Evolutionary conservation across 2,113 vertebrate species (phyloP).

Genomic region (Chaetops frenatus): DNA sequence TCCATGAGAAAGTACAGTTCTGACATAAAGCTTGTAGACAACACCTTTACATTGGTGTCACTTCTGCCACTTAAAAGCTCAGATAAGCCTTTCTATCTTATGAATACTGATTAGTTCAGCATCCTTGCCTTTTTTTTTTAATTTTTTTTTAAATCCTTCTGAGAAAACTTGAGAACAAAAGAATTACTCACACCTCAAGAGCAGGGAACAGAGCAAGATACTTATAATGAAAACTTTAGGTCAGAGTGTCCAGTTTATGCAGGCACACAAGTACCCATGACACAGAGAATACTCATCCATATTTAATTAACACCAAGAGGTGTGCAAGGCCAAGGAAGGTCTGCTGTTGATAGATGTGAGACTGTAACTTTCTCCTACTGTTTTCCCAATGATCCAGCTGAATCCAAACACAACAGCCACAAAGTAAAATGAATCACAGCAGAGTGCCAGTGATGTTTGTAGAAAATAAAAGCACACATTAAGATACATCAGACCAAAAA

Average conservation of each 20-base stretch:
- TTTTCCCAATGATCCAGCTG: neutral
- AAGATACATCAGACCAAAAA: neutral
- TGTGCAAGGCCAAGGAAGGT: neutral
- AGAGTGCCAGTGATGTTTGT: neutral
- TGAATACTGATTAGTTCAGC: neutral
- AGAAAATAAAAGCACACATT: neutral
- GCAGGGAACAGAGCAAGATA: neutral
- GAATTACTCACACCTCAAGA: neutral
- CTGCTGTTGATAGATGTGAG: neutral
- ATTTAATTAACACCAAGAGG: no score
- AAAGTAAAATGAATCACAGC: neutral
- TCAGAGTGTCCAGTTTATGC: neutral
- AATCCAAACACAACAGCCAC: neutral
- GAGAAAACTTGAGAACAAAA: neutral
- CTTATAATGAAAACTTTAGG: neutral
- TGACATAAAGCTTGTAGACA: neutral
- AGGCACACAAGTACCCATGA: neutral
- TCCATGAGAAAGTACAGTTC: neutral
- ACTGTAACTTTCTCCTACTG: neutral
- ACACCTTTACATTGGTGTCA: neutral
- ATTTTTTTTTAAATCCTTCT: neutral
- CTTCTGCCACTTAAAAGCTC: neutral
- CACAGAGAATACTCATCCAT: neutral
- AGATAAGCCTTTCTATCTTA: neutral
- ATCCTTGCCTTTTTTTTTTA: neutral